These are phyloP conservation scores for Rhorus exstirpatorius DNA, from an alignment of 2,888 invertebrate genomes.

Conservation along the genomic window DNA sequence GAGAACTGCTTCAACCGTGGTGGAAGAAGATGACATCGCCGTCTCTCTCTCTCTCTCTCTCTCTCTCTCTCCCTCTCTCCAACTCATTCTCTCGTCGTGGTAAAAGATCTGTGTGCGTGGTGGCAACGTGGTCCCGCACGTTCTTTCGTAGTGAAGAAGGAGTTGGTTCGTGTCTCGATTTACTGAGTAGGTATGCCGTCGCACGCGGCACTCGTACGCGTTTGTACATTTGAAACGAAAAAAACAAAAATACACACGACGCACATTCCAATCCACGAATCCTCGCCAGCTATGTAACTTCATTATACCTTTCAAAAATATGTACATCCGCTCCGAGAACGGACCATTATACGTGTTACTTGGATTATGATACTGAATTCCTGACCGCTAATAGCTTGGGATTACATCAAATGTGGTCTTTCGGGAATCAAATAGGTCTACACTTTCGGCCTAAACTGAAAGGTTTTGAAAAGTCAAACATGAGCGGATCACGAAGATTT, in stretches of 20 bases:
- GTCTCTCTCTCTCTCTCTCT: conserved; percentile 23
- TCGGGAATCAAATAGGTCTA: no score
- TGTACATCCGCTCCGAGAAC: conserved; percentile 8
- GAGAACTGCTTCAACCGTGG: conserved; percentile 53
- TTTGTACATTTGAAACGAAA: conserved; percentile 1
- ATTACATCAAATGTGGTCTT: no score
- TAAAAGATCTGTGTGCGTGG: not conserved
- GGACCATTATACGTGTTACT: not conserved
- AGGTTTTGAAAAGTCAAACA: no score
- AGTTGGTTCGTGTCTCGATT: conserved; percentile 61
- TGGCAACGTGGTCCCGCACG: conserved; percentile 29
- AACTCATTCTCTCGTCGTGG: not conserved
- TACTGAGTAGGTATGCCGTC: conserved; percentile 44
- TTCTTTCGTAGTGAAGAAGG: conserved; percentile 23
- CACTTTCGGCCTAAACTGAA: no score
- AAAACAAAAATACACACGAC: not conserved
- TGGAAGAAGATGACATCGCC: conserved; percentile 37
- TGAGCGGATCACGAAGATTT: not conserved
- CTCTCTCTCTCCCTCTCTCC: conserved; percentile 2
- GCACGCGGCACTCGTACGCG: conserved; percentile 18
- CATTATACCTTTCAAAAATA: not conserved
- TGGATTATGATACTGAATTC: not conserved
- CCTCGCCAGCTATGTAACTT: not conserved
- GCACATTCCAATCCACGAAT: not conserved
- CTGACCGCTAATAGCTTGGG: not conserved